Percentiles rank a stretch among this genome's conserved stretches.
Evolutionary conservation across 1,140 invertebrate genomes (phyloP).

Genomic region (Scaptomyza hsui): DNA sequence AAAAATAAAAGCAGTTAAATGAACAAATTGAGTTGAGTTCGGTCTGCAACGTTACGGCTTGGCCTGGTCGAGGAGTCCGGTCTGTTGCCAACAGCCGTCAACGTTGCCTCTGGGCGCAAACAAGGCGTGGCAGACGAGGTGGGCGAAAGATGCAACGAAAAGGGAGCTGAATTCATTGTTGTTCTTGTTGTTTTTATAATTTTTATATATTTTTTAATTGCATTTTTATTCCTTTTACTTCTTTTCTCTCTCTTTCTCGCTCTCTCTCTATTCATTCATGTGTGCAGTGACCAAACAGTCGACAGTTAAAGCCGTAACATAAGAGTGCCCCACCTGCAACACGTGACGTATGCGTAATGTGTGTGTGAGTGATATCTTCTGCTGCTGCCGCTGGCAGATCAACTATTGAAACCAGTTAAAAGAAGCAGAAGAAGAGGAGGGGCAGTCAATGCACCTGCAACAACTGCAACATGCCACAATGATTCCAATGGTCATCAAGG

Average conservation of each 20-base stretch:
- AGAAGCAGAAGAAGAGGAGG: neutral
- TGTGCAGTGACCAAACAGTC: slow-evolving; percentile 46
- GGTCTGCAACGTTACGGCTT: too few species aligned
- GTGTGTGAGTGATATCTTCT: neutral
- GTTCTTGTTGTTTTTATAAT: slow-evolving; percentile 48
- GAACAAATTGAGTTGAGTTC: slow-evolving; percentile 77
- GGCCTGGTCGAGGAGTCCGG: too few species aligned
- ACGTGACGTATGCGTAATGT: slow-evolving; percentile 38
- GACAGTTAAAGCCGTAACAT: slow-evolving; percentile 34
- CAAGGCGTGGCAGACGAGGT: slow-evolving; percentile 1
- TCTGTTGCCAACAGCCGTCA: slow-evolving; percentile 39
- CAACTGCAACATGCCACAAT: neutral
- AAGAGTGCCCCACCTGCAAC: slow-evolving; percentile 5
- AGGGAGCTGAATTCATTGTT: neutral
- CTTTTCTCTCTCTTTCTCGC: neutral
- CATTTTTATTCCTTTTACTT: slow-evolving; percentile 51
- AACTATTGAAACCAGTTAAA: slow-evolving; percentile 6
- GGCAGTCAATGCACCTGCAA: slow-evolving; percentile 1
- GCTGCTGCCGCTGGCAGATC: slow-evolving; percentile 9
- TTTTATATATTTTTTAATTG: slow-evolving; percentile 65
- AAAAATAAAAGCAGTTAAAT: slow-evolving; percentile 82
- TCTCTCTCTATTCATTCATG: too few species aligned
- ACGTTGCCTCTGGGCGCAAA: slow-evolving; percentile 24
- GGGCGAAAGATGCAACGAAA: too few species aligned
- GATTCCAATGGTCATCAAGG: neutral